Evolutionary conservation across 1,140 invertebrate species (phyloP).

Genomic region (Heliconius congener): DNA sequence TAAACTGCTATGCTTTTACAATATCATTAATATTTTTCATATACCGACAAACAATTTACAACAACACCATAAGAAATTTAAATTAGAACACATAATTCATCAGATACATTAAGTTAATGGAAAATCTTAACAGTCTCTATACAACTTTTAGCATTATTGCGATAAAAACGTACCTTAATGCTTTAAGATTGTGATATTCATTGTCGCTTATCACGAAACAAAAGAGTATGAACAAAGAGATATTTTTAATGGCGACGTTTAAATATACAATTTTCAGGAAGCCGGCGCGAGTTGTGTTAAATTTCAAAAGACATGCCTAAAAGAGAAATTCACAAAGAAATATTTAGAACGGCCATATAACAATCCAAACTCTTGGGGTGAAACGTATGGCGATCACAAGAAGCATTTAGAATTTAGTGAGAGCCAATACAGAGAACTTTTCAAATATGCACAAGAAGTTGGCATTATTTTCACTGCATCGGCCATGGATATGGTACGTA

Average conservation of each 20-base stretch:
- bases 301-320: constrained; percentile 89
- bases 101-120: constrained; percentile 12
- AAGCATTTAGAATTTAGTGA: constrained; percentile 86
- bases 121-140: background rate
- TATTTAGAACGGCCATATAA: constrained; percentile 84
- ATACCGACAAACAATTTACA: background rate
- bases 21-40: background rate
- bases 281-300: constrained; percentile 91
- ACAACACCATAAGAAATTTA: background rate
- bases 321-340: constrained; percentile 86
- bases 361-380: constrained; percentile 86
- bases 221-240: background rate
- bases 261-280: constrained; percentile 75
- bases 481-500: constrained; percentile 87
- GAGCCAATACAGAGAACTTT: constrained; percentile 84
- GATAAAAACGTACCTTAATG: background rate
- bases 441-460: constrained; percentile 84
- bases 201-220: constrained; percentile 11
- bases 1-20: background rate
- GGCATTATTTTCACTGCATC: constrained; percentile 88
- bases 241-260: constrained; percentile 8
- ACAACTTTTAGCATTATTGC: background rate
- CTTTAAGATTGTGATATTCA: background rate
- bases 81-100: background rate
- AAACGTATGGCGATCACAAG: constrained; percentile 91